Evolutionary conservation across 2,113 vertebrate genomes (phyloP).

Genomic region (Arenaria interpres): DNA sequence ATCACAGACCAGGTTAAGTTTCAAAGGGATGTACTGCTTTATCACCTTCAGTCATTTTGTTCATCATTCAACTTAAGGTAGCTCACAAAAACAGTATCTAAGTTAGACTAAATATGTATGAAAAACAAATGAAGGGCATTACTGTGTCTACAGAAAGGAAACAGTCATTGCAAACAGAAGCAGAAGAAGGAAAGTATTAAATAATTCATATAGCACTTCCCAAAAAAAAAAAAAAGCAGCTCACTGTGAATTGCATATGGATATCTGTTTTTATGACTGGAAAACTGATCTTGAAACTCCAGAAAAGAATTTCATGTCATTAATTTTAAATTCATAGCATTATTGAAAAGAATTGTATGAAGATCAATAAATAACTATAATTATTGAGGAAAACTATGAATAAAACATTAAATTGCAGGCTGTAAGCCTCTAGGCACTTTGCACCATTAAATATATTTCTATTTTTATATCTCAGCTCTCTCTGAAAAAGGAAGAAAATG

Average conservation of each 20-base stretch:
- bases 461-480: slow-evolving; percentile 28
- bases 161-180: slow-evolving; percentile 45
- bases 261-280: slow-evolving; percentile 37
- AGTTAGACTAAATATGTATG: slow-evolving; percentile 8
- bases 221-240: slow-evolving; percentile 41
- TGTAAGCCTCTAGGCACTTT: slow-evolving; percentile 22
- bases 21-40: neutral
- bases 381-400: slow-evolving; percentile 68
- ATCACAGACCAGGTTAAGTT: neutral
- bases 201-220: slow-evolving; percentile 68
- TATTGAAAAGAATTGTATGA: slow-evolving; percentile 43
- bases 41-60: neutral
- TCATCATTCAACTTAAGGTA: neutral
- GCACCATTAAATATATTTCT: slow-evolving; percentile 41
- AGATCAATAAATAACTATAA: slow-evolving; percentile 68
- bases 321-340: slow-evolving; percentile 53
- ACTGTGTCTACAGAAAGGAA: slow-evolving; percentile 10
- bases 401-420: slow-evolving; percentile 55
- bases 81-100: neutral
- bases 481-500: neutral
- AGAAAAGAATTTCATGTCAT: neutral
- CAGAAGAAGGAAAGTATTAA: slow-evolving; percentile 54
- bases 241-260: slow-evolving; percentile 19
- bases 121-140: slow-evolving; percentile 61
- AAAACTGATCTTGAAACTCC: slow-evolving; percentile 41